Base-by-base conservation (phyloP, 2,888 invertebrate genomes). In the Erpobdella octoculata region DNA sequence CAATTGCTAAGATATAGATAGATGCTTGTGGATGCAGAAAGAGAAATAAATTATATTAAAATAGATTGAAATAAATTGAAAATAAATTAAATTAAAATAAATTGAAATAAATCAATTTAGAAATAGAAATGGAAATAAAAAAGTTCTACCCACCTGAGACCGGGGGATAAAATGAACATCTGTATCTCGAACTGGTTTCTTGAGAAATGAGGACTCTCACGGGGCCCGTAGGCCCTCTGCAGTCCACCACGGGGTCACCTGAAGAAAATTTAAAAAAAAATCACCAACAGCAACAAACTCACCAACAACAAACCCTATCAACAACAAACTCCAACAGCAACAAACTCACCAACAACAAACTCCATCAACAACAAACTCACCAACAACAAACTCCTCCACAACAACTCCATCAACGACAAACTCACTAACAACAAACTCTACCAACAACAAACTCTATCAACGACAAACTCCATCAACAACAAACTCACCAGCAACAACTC, bases 401-500 rank as follows among this genome's bases (percentile, higher is more conserved):
- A 12, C 9, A 41, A 41, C 18, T 41, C 18, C 41, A 12, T 18
- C 2, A n/a, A 46, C 21, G 46, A 46, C 46, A 46, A 3, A 5
- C n/a, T n/a, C n/a, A 46, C 18, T 46, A n/a, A 5, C 5, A 1
- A 46, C 18, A 46, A n/a, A 46, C 21, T 46, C 46, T n/a, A 46
- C 18, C 21, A n/a, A 5, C 5, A 1, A 46, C 18, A 46, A n/a
- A 46, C 21, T 46, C 46, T n/a, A 18, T 2, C 18, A 5, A 46
- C 2, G 21, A 46, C 18, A 46, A 18, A 46, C 18, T 46, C 5
- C 21, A 1, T 59, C 15, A 21, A 25, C 2, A 3, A 1, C 21
- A 59, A 59, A 59, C 21, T 0, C n/a, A 62, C 62, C 62, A 28
- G 62, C 9, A 62, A 62, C 21, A 62, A 62, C 62, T 62, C 62